phyloP scores from a whole-genome alignment of 37 sponge, comb jelly and placozoan genomes.

The Hormiphora californensis region DNA sequence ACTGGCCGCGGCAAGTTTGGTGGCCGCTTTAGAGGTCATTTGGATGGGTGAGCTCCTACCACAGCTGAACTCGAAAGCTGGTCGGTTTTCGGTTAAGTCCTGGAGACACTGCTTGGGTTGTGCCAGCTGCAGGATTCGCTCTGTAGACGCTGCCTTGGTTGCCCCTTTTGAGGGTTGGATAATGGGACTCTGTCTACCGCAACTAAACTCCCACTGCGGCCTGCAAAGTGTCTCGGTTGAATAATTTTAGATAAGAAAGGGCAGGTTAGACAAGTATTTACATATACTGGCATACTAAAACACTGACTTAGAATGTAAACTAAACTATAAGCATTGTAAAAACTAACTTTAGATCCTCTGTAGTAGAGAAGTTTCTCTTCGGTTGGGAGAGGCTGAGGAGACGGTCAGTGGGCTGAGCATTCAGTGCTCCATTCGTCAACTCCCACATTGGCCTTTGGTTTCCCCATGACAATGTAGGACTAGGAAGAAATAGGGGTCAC shows the following conservation, averaged over 20 bases:
- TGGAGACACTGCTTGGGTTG: slow-evolving; percentile 20
- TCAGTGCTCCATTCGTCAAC: slow-evolving; percentile 64
- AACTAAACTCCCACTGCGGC: slow-evolving; percentile 68
- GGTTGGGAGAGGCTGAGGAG: slow-evolving; percentile 62
- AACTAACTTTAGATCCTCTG: slow-evolving; percentile 64
- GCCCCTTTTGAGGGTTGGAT: not conserved
- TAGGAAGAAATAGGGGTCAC: too few relatives aligned
- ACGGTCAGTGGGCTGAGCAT: slow-evolving; percentile 59
- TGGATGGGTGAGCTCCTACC: slow-evolving; percentile 74
- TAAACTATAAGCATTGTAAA: too few relatives aligned
- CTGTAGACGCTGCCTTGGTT: not conserved
- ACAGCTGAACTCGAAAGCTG: slow-evolving; percentile 71
- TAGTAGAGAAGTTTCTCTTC: slow-evolving; percentile 62
- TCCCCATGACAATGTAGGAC: slow-evolving; percentile 81
- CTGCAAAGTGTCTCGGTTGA: too few relatives aligned
- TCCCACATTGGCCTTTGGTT: slow-evolving; percentile 90
- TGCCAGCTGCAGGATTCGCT: slow-evolving; percentile 15
- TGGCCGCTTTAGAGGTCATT: slow-evolving; percentile 58
- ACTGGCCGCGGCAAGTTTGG: slow-evolving; percentile 40
- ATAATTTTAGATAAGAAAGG: too few relatives aligned
- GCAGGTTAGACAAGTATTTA: too few relatives aligned
- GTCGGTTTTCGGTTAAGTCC: slow-evolving; percentile 48
- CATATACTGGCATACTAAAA: too few relatives aligned
- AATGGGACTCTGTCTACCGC: slow-evolving; percentile 55
- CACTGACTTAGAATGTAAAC: too few relatives aligned